Percentiles rank a stretch among this genome's conserved stretches.
phyloP scores from a whole-genome alignment of 2,113 vertebrate genomes.

The Plecturocebus donacophilus region DNA sequence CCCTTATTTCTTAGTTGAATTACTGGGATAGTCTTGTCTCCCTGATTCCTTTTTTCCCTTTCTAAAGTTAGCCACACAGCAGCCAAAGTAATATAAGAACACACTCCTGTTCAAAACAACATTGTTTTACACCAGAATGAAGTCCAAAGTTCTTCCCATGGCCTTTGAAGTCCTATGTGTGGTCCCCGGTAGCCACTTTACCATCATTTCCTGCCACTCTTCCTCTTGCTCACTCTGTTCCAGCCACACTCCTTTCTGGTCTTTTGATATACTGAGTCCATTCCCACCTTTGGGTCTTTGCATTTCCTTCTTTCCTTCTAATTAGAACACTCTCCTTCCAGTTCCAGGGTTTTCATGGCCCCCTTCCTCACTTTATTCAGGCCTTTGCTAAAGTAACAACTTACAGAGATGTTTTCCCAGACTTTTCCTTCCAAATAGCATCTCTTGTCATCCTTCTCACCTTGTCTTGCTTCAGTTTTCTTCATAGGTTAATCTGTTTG shows the following conservation, averaged over 20 bases:
- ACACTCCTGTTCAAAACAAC: background rate
- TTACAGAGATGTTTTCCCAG: background rate
- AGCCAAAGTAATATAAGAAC: background rate
- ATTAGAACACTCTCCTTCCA: background rate
- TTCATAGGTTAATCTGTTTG: background rate
- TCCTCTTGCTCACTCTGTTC: background rate
- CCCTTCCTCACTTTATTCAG: background rate
- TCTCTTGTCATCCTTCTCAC: background rate
- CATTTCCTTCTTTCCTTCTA: background rate
- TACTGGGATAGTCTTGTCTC: background rate
- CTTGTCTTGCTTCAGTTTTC: background rate
- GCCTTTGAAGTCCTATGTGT: background rate
- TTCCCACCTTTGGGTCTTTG: background rate
- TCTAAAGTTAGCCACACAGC: background rate
- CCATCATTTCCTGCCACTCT: background rate
- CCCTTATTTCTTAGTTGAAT: constrained; percentile 9
- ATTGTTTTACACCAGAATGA: background rate
- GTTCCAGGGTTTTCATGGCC: background rate
- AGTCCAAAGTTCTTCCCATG: background rate
- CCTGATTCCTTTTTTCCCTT: background rate
- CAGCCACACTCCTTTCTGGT: background rate
- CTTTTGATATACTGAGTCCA: background rate
- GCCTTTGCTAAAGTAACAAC: background rate
- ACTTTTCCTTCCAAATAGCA: background rate
- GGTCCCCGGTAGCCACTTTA: background rate